Percentiles rank a stretch among this genome's conserved stretches.
Conservation (phyloP, 2,113 vertebrate species). For the Dascyllus trimaculatus region DNA sequence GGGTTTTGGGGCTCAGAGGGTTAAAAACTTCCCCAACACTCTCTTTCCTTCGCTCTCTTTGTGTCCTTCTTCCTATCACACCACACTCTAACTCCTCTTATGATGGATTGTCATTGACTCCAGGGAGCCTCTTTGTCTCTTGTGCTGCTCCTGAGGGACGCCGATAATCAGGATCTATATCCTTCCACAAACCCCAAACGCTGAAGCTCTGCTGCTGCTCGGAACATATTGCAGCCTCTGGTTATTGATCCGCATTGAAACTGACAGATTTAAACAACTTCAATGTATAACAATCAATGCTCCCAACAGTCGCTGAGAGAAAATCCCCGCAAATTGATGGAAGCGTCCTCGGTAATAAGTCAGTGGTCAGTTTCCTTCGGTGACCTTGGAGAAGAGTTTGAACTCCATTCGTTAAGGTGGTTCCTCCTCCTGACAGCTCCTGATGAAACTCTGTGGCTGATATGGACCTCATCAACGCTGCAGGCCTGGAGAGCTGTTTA, state of each 20-base stretch:
- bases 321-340: conserved; percentile 24
- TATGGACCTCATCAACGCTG: conserved; percentile 44
- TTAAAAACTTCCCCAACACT: too few species aligned
- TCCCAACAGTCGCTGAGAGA: conserved; percentile 7
- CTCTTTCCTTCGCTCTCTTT: not conserved
- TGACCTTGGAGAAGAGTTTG: conserved; percentile 31
- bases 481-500: conserved; percentile 53
- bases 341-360: not conserved
- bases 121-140: not conserved
- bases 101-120: not conserved
- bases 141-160: conserved; percentile 6
- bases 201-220: not conserved
- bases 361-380: conserved; percentile 28
- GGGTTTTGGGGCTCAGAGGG: too few species aligned
- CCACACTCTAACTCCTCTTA: not conserved
- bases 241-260: conserved; percentile 21
- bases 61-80: not conserved
- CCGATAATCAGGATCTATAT: conserved; percentile 2
- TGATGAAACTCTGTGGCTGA: conserved; percentile 37
- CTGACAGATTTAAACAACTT: not conserved
- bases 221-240: not conserved
- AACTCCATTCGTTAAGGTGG: conserved; percentile 29
- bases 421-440: conserved; percentile 22
- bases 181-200: not conserved
- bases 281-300: not conserved